Percentiles rank a stretch among this genome's conserved stretches.
Conservation (phyloP, 2,113 vertebrate genomes). For the Vombatus ursinus region DNA sequence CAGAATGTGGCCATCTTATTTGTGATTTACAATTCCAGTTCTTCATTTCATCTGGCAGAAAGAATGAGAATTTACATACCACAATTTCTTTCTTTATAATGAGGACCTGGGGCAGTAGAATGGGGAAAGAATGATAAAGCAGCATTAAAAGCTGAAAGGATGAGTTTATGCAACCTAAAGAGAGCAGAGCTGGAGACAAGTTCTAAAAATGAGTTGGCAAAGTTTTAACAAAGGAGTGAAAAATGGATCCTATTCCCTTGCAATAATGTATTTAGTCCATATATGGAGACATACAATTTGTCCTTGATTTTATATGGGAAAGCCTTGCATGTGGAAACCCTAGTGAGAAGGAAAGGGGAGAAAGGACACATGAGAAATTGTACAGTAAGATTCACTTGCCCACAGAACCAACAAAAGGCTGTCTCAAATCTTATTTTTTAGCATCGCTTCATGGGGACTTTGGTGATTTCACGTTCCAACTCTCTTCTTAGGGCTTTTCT, state of each 20-base stretch:
- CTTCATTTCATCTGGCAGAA: background rate
- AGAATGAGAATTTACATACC: slow-evolving; percentile 37
- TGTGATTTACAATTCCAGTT: slow-evolving; percentile 31
- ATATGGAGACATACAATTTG: background rate
- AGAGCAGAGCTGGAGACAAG: background rate
- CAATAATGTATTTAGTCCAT: background rate
- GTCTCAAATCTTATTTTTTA: background rate
- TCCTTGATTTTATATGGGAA: slow-evolving; percentile 4
- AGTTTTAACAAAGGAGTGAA: background rate
- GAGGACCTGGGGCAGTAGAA: slow-evolving; percentile 6
- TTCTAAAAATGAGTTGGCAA: background rate
- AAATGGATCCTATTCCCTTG: background rate
- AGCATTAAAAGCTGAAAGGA: slow-evolving; percentile 35
- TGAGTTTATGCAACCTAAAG: slow-evolving; percentile 6
- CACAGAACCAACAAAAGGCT: slow-evolving; percentile 22
- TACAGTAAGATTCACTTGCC: background rate
- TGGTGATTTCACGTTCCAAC: slow-evolving; percentile 7
- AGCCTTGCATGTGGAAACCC: background rate
- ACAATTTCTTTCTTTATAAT: slow-evolving; percentile 2
- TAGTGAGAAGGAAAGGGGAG: background rate
- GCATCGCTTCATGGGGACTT: slow-evolving; percentile 7
- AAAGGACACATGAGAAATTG: background rate
- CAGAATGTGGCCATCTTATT: slow-evolving; percentile 8
- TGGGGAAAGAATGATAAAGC: slow-evolving; percentile 21
- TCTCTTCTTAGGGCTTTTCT: background rate